Conservation (phyloP, 2,888 invertebrate genomes). For the Mythimna impura region DNA sequence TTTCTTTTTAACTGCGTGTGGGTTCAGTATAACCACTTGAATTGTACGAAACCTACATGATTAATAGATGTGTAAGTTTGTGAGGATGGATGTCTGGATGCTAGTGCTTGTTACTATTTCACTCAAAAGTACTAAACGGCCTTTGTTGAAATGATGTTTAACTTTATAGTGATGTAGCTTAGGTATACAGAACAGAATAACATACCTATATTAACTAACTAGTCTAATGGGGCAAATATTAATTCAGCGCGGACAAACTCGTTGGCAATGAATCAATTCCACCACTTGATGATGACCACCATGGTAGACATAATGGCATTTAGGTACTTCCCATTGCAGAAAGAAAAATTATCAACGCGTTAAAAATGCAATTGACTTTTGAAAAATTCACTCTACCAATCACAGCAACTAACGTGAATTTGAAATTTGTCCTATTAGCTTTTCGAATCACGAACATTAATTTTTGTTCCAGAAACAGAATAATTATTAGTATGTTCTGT, state of each 20-base stretch:
- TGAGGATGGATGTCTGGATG: too few relatives aligned
- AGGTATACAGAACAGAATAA: too few relatives aligned
- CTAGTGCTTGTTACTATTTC: too few relatives aligned
- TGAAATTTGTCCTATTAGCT: neutral
- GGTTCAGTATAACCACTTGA: slow-evolving; percentile 36
- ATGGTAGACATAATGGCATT: neutral
- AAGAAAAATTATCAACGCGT: neutral
- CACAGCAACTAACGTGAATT: neutral
- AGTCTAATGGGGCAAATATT: too few relatives aligned
- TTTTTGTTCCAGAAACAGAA: neutral
- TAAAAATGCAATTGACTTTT: neutral
- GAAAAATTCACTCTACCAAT: neutral
- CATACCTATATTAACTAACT: too few relatives aligned
- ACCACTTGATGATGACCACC: too few relatives aligned
- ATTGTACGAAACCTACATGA: neutral
- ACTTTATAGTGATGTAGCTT: too few relatives aligned
- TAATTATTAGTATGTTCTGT: neutral
- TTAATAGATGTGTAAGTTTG: too few relatives aligned
- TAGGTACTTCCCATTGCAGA: neutral
- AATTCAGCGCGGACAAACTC: too few relatives aligned
- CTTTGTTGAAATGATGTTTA: too few relatives aligned
- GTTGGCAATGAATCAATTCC: too few relatives aligned
- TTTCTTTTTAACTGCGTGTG: slow-evolving; percentile 21
- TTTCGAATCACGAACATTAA: neutral
- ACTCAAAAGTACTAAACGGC: too few relatives aligned